These are phyloP conservation scores for Melanotaenia trifasciata DNA, from an alignment of 2,797 vertebrate genomes.

Conservation along the genomic window DNA sequence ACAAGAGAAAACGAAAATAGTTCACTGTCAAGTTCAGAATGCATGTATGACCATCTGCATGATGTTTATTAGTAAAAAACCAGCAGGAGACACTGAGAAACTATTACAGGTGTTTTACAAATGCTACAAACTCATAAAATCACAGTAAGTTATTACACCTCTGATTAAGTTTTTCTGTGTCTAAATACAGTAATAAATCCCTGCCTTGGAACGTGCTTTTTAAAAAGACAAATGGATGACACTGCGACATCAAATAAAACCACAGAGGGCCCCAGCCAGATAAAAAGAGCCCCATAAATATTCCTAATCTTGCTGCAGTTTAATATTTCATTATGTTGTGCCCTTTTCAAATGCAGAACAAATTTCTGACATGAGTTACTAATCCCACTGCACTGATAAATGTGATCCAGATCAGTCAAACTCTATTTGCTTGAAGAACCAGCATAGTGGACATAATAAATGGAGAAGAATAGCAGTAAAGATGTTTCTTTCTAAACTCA, in stretches of 20 bases:
- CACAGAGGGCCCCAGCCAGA: not conserved
- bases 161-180: conserved; percentile 5
- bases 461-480: conserved; percentile 9
- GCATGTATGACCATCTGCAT: not conserved
- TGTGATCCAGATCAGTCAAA: conserved; percentile 57
- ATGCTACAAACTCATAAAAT: not conserved
- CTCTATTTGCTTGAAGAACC: conserved; percentile 49
- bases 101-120: not conserved
- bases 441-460: conserved; percentile 14
- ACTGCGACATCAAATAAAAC: conserved; percentile 40
- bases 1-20: not conserved
- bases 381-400: conserved; percentile 56
- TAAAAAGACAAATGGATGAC: conserved; percentile 30
- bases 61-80: not conserved
- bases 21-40: conserved; percentile 15
- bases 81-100: not conserved
- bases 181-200: conserved; percentile 16
- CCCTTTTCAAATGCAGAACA: conserved; percentile 57
- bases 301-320: conserved; percentile 51
- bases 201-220: conserved; percentile 21
- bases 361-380: conserved; percentile 65
- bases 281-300: conserved; percentile 24
- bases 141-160: conserved; percentile 9
- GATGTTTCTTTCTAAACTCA: not conserved
- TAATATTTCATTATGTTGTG: conserved; percentile 58